Evolutionary conservation across 2,888 invertebrate genomes (phyloP).

Genomic region (Sinopyrophorus schimmeli): DNA sequence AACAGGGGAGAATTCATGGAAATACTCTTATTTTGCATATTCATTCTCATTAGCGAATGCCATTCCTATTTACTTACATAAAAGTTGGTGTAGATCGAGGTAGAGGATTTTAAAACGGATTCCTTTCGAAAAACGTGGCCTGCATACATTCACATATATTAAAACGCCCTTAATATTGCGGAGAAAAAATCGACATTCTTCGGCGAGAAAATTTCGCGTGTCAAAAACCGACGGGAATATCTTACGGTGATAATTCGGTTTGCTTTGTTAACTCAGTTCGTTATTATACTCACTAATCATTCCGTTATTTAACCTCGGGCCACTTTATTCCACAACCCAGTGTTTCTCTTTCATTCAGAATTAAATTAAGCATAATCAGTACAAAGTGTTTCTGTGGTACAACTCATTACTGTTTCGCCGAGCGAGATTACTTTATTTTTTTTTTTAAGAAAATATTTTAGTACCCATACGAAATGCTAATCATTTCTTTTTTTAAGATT

Average conservation of each 20-base stretch:
- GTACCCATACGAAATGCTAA: constrained; percentile 2
- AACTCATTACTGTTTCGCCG: constrained; percentile 17
- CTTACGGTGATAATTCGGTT: constrained; percentile 27
- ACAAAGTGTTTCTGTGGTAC: constrained; percentile 22
- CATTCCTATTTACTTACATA: constrained; percentile 37
- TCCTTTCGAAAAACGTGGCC: background rate
- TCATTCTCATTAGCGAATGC: constrained; percentile 39
- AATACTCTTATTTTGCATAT: constrained; percentile 41
- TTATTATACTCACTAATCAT: constrained; percentile 31
- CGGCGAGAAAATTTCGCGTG: too few species aligned
- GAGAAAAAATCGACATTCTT: background rate
- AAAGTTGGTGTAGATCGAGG: constrained; percentile 23
- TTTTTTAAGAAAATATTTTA: constrained; percentile 13
- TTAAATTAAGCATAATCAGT: constrained; percentile 25
- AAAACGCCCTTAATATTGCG: too few species aligned
- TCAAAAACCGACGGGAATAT: constrained; percentile 16
- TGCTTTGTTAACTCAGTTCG: constrained; percentile 30
- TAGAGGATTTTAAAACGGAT: constrained; percentile 8
- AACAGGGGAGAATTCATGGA: constrained; percentile 36
- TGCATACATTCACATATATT: constrained; percentile 7
- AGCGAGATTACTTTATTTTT: constrained; percentile 16
- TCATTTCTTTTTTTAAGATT: background rate
- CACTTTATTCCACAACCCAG: constrained; percentile 23
- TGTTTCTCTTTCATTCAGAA: constrained; percentile 29
- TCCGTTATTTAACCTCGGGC: constrained; percentile 27